A percentile compares a stretch with the other conserved stretches of the same genome.
Conservation (phyloP, 2,797 vertebrate species). For the Protonibea diacanthus region DNA sequence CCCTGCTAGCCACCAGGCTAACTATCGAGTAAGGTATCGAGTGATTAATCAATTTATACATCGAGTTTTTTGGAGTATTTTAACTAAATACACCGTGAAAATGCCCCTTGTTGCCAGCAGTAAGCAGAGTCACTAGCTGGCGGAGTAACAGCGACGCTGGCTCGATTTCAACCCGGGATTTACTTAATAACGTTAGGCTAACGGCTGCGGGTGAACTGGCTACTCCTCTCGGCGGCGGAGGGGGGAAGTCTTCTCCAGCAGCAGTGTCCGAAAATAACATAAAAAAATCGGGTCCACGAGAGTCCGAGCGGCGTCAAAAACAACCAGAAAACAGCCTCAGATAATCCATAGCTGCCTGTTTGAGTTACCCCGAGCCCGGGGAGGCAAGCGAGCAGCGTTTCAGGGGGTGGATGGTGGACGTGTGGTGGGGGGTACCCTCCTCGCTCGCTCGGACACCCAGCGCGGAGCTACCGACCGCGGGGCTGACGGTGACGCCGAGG, state of each 20-base stretch:
- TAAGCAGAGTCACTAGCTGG: conserved; percentile 8
- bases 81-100: not conserved
- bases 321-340: not conserved
- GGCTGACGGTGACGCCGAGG: conserved; percentile 56
- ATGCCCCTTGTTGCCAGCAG: conserved; percentile 6
- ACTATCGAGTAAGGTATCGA: conserved; percentile 28
- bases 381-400: not conserved
- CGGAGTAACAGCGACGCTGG: conserved; percentile 27
- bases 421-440: conserved; percentile 25
- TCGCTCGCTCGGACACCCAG: conserved; percentile 62
- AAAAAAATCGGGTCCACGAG: not conserved
- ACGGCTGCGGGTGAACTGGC: conserved; percentile 51
- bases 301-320: conserved; percentile 24
- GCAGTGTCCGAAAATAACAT: conserved; percentile 24
- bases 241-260: conserved; percentile 48
- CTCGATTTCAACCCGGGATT: conserved; percentile 40
- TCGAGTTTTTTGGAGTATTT: no score
- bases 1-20: conserved; percentile 69
- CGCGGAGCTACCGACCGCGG: conserved; percentile 48
- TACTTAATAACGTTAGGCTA: conserved; percentile 52
- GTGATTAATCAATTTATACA: not conserved
- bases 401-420: no score
- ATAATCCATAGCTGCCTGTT: conserved; percentile 65
- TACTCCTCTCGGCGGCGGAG: conserved; percentile 5
- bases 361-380: conserved; percentile 43